Percentiles rank a stretch among this genome's conserved stretches.
Evolutionary conservation across 1,140 invertebrate species (phyloP).

Genomic region (Cydia amplana): DNA sequence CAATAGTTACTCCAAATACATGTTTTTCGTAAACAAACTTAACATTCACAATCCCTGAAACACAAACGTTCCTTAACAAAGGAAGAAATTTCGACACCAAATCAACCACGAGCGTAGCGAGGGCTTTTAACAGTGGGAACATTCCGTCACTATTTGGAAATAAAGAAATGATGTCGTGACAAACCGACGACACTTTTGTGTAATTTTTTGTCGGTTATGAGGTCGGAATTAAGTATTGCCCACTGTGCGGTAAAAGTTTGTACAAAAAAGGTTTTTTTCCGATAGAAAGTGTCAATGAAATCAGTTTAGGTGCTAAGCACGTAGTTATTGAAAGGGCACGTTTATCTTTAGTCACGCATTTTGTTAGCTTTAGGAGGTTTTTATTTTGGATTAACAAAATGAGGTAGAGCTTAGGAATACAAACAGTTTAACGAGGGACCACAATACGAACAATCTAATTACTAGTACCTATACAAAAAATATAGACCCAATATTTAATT

Average conservation of each 20-base stretch:
- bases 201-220: constrained; percentile 50
- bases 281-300: constrained; percentile 31
- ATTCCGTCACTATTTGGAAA: constrained; percentile 41
- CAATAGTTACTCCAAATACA: too few species aligned
- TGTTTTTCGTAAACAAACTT: neutral
- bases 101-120: constrained; percentile 40
- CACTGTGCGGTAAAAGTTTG: constrained; percentile 30
- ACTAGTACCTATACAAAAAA: neutral
- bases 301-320: constrained; percentile 13
- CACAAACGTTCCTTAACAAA: constrained; percentile 32
- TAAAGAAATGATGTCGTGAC: constrained; percentile 55
- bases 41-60: constrained; percentile 15
- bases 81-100: constrained; percentile 43
- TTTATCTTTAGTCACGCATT: constrained; percentile 10
- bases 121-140: constrained; percentile 39
- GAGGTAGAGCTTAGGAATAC: neutral
- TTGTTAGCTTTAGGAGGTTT: neutral
- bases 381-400: neutral
- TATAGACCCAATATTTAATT: too few species aligned
- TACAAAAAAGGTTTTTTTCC: neutral
- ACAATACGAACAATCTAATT: too few species aligned
- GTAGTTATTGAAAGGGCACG: constrained; percentile 17
- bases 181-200: constrained; percentile 45
- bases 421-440: neutral
- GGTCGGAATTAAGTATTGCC: constrained; percentile 31